These are phyloP conservation scores for Tachuris rubrigastra DNA, from an alignment of 2,113 vertebrate species.

Conservation along the genomic window DNA sequence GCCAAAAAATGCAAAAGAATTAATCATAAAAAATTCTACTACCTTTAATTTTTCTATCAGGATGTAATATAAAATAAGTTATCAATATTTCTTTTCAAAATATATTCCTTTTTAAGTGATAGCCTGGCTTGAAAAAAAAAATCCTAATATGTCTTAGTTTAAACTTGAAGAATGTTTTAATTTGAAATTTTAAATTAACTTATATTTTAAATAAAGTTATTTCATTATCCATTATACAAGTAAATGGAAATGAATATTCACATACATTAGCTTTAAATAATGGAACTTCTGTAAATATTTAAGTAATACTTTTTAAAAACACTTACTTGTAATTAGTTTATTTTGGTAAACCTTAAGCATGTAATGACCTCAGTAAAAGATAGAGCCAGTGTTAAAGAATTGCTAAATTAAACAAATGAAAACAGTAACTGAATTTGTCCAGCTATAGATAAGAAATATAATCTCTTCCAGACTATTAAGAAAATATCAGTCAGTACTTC, in stretches of 20 bases:
- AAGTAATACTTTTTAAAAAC: not conserved
- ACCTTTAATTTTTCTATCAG: not conserved
- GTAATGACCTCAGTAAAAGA: not conserved
- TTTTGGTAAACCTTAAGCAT: not conserved
- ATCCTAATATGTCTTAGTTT: not conserved
- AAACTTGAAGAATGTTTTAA: not conserved
- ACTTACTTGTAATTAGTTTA: not conserved
- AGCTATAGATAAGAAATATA: not conserved
- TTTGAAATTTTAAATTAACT: not conserved
- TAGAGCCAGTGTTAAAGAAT: not conserved
- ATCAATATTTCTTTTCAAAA: not conserved
- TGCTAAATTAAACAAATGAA: not conserved
- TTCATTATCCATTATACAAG: not conserved
- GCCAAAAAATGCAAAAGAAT: not conserved
- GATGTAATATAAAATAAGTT: not conserved
- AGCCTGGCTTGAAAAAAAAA: not conserved
- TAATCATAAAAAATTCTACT: not conserved
- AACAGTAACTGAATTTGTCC: not conserved
- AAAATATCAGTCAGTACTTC: not conserved
- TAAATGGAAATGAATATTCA: not conserved
- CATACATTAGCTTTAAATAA: not conserved
- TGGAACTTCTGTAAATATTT: not conserved
- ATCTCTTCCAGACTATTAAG: not conserved
- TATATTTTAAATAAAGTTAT: not conserved
- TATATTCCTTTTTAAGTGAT: not conserved